phyloP scores from a whole-genome alignment of 2,888 invertebrate genomes.

The Euzetes globulus region DNA sequence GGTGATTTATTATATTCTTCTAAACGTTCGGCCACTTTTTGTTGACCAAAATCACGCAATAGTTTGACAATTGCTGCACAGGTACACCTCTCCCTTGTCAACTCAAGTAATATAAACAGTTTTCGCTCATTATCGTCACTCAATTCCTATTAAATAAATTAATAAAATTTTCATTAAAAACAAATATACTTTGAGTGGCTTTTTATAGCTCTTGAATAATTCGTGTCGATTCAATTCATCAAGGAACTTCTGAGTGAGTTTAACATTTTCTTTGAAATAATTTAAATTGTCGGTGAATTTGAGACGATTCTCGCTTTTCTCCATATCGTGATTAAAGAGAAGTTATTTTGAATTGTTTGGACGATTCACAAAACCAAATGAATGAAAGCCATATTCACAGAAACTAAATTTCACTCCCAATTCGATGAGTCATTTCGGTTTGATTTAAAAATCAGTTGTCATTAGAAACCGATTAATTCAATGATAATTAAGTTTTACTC shows the following conservation, averaged over 20 bases:
- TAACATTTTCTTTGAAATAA: not conserved
- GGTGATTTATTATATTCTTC: not conserved
- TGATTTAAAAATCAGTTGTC: too few relatives aligned
- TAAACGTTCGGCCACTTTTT: not conserved
- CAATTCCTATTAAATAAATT: not conserved
- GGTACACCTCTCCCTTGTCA: not conserved
- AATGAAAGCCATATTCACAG: too few relatives aligned
- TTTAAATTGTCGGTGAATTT: not conserved
- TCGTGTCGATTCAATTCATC: not conserved
- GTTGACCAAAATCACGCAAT: not conserved
- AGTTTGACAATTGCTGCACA: not conserved
- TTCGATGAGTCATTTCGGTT: too few relatives aligned
- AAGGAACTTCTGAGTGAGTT: not conserved
- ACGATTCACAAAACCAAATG: too few relatives aligned
- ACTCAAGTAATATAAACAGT: not conserved
- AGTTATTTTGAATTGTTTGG: too few relatives aligned
- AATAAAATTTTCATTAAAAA: not conserved
- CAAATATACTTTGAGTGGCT: not conserved
- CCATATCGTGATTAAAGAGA: not conserved
- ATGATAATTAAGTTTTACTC: too few relatives aligned
- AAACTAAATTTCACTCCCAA: too few relatives aligned
- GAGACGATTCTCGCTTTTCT: not conserved
- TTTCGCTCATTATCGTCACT: not conserved
- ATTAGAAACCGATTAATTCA: too few relatives aligned
- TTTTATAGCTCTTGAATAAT: not conserved